Base-by-base conservation (phyloP, 92 coral and sea anemone genomes). In the Phenganax subtilis region DNA sequence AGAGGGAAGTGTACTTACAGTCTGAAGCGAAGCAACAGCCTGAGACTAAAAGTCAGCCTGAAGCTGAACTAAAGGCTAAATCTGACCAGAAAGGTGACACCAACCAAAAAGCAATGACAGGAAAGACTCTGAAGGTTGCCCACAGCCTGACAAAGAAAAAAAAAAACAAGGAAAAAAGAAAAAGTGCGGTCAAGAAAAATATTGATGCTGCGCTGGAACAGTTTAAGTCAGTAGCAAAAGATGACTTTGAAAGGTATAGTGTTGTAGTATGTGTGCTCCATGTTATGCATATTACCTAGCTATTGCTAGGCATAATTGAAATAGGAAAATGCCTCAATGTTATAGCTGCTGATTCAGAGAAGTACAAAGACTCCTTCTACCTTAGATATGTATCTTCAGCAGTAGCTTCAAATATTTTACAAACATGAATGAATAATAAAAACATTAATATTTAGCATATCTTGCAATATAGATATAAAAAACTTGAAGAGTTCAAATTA, bases 191-290 rank as follows among this genome's bases (percentile, higher is more conserved):
- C 11, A 20, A 57, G 16, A 57, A 4, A 57, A 57, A 57, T 20
- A 57, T 57, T 57, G 63, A 57, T 57, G 63, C 63, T 57, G 63
- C 63, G 16, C 63, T 57, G 63, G 63, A 57, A 57, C 63, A 57
- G 16, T 57, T 57, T 20, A 57, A 57, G 63, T 57, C 63, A 57
- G 63, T 57, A 20, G 16, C 63, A 57, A 57, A 57, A 20, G 63
- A 57, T 57, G 63, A 57, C 16, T 57, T 57, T 57, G 63, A 57
- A 57, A 57, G 63, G 63, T 57, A 4, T 57, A 57, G 11, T 57
- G 16, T 11, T 20, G 16, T 57, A 11, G 11, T 57, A 57, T 3
- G 16, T 57, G 16, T 57, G 16, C 63, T 57, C 11, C 11, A 57
- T 57, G 63, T 57, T 57, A 57, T 57, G 63, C 63, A 57, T 57